Evolutionary conservation across 1,140 invertebrate genomes (phyloP), one percentile per base, ranked within the genome.

Genomic region (Drosophila kurseongensis): DNA sequence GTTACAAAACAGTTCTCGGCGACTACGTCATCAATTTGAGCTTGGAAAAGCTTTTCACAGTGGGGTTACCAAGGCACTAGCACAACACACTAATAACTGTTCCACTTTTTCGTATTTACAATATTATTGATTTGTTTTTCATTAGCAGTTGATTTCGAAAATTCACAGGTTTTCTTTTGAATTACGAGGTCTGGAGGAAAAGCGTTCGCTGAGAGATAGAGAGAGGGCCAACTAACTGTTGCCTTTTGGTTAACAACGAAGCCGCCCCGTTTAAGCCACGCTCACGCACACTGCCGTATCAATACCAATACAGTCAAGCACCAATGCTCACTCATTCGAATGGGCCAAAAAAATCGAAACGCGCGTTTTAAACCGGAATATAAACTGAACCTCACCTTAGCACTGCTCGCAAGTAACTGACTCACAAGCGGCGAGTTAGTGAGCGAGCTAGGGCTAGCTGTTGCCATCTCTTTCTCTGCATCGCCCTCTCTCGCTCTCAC

Each of bases 181-280:
- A 16, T 51, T 35, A 29, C 36, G 14, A 35, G 23, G 23, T 4
- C 5, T 4, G 52, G 6, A 12, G 51, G 16, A n/a, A 40, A 40
- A 65, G 48, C 52, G 69, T 75, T 75, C 35, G 38, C 35, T 14
- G 14, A 18, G 42, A 27, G 44, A 62, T 40, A 51, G 59, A 68
- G 73, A 56, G 60, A 71, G 55, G 18, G 23, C 47, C 44, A 68
- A 67, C 61, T 60, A 86, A 79, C 82, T 86, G 83, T 88, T 88
- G 83, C 76, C 76, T 79, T 79, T 88, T 35, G 50, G 50, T 8
- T 52, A 2, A 35, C 36, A 52, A 23, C 18, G 45, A 48, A 27
- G 74, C 69, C 75, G 81, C 69, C 78, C 61, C 77, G 84, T 89
- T 89, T 84, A 80, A 75, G 84, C 84, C 84, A 80, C 63, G 85